Base-by-base conservation (phyloP, 1,140 invertebrate species). In the Meloidogyne exigua region DNA sequence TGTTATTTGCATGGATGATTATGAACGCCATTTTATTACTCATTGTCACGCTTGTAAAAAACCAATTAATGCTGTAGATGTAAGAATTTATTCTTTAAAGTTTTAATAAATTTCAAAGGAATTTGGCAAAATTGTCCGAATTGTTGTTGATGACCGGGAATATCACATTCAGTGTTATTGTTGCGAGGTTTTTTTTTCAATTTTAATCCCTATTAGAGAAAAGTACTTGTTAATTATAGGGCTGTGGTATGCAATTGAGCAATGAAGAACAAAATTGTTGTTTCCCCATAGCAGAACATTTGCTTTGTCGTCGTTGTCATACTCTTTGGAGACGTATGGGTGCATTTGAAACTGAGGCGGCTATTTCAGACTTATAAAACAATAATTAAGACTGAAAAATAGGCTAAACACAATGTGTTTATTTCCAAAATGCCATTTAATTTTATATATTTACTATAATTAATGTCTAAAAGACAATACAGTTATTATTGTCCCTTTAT, bases 1-100 rank as follows among this genome's bases (percentile, higher is more conserved):
- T 89, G 97, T 98, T 77, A 98, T 98, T 87, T 99, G 96, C 89
- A 94, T 99, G 36, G 93, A 95, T 86, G 96, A 98, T 89, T 99
- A 98, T 88, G 95, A 98, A 15, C 49, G 49, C n/a, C n/a, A 57
- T 21, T 57, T 57, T 57, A 87, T 92, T 94, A 88, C 94, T 96
- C 91, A 98, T 95, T 91, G 95, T 95, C 21, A 95, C 95, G 0
- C 96, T 96, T 89, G 49, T n/a, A 57, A 57, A 57, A 57, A 57
- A 12, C 18, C 49, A 4, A 57, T 57, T 57, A 57, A 57, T 57
- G 49, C 49, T 57, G 49, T 57, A 4, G 21, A 57, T 57, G 49
- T 57, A 57, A 57, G 0, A 7, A n/a, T 1, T n/a, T n/a, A 32
- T 32, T 32, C 28, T 32, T n/a, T 9, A n/a, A 57, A 57, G 0